Conservation (phyloP, 2,113 vertebrate species). For the Vidua chalybeata region DNA sequence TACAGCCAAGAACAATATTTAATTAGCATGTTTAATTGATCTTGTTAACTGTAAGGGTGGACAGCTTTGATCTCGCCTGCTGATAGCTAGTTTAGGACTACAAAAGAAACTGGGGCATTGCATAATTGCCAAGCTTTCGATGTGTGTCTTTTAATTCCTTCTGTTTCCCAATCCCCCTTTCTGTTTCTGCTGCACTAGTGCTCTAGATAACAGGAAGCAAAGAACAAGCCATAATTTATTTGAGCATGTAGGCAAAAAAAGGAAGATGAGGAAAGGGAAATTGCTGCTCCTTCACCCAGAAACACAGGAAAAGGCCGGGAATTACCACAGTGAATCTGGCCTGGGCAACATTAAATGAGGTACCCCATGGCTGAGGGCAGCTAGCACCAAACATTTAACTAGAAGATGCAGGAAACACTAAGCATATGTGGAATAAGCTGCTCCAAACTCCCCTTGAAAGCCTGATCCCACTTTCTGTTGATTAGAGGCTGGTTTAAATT, state of each 20-base stretch:
- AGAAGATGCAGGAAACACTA: background rate
- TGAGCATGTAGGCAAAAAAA: background rate
- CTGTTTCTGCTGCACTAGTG: background rate
- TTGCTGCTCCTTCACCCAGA: background rate
- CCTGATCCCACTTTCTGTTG: background rate
- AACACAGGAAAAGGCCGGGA: background rate
- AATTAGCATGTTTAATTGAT: conserved; percentile 58
- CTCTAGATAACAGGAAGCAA: background rate
- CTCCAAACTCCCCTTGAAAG: background rate
- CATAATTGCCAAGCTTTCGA: background rate
- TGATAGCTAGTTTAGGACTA: conserved; percentile 25
- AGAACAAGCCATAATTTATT: background rate
- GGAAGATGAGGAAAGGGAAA: background rate
- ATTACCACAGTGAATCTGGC: background rate
- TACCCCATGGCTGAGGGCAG: background rate
- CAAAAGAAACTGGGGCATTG: conserved; percentile 24
- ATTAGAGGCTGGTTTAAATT: conserved; percentile 1
- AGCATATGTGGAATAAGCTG: background rate
- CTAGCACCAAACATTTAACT: background rate
- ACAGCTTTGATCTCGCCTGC: conserved; percentile 51
- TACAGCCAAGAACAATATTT: conserved; percentile 44
- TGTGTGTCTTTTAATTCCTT: background rate
- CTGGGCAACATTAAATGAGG: background rate
- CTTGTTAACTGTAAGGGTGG: conserved; percentile 47
- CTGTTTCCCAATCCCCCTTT: background rate